These are phyloP conservation scores for Drosophila colorata DNA, from an alignment of 2,888 invertebrate genomes.

Conservation along the genomic window DNA sequence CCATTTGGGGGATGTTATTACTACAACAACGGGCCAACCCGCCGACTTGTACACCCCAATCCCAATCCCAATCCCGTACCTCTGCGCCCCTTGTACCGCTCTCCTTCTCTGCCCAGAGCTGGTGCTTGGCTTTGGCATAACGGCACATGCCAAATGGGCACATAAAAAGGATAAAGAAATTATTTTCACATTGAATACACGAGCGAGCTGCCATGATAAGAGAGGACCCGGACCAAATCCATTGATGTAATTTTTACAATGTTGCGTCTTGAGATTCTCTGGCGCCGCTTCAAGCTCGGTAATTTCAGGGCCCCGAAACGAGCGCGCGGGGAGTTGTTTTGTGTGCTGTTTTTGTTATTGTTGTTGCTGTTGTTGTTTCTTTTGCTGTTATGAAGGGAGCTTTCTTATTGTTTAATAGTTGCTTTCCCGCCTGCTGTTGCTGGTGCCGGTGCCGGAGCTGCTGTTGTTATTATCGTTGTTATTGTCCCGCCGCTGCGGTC, in stretches of 20 bases:
- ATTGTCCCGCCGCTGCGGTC: constrained; percentile 57
- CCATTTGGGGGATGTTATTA: constrained; percentile 86
- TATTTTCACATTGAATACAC: constrained; percentile 84
- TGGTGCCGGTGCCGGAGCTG: not conserved
- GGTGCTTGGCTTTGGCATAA: constrained; percentile 68
- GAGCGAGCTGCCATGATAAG: constrained; percentile 60
- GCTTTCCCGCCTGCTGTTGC: constrained; percentile 8
- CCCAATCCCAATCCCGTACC: not conserved
- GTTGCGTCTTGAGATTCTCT: constrained; percentile 57
- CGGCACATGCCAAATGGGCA: constrained; percentile 84
- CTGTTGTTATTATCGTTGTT: constrained; percentile 31
- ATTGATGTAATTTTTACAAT: constrained; percentile 76
- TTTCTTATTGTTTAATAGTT: constrained; percentile 63
- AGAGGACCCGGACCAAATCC: constrained; percentile 55
- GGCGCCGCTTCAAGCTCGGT: constrained; percentile 51
- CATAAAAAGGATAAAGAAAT: constrained; percentile 85
- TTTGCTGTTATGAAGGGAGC: constrained; percentile 42
- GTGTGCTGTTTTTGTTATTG: constrained; percentile 29
- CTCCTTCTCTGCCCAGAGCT: constrained; percentile 6
- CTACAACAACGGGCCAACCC: constrained; percentile 62
- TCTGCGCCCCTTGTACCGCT: not conserved
- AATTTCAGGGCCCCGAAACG: constrained; percentile 51
- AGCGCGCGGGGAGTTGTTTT: constrained; percentile 64
- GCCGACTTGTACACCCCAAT: constrained; percentile 47
- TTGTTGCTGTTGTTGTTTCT: constrained; percentile 23